phyloP scores from a whole-genome alignment of 2,888 invertebrate species.

The Philereme transversata region DNA sequence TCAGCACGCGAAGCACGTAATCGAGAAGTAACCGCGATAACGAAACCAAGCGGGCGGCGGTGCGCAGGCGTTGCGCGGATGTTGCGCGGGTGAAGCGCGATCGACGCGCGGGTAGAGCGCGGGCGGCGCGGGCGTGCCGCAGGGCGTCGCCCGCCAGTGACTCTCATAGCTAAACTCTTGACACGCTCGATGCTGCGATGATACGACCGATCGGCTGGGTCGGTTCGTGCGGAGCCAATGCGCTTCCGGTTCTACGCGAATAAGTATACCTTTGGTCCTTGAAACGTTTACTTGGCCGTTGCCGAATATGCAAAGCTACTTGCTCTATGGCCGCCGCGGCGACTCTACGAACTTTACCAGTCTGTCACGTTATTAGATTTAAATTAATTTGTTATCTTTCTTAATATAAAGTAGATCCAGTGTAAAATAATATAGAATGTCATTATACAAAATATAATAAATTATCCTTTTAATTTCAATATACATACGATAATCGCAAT shows the following conservation, averaged over 20 bases:
- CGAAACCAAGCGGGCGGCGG: constrained; percentile 81
- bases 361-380: constrained; percentile 84
- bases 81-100: constrained; percentile 43
- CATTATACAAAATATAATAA: constrained; percentile 83
- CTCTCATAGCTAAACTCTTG: constrained; percentile 67
- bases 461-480: constrained; percentile 77
- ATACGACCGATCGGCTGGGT: constrained; percentile 73
- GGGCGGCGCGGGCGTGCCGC: constrained; percentile 44
- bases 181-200: constrained; percentile 72
- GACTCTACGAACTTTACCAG: constrained; percentile 84
- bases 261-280: constrained; percentile 84
- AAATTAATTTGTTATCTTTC: constrained; percentile 83
- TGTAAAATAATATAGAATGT: constrained; percentile 83
- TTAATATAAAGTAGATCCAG: constrained; percentile 81
- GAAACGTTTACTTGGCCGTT: constrained; percentile 81
- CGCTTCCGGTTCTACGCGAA: constrained; percentile 83
- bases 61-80: constrained; percentile 51
- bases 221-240: constrained; percentile 82
- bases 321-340: constrained; percentile 82
- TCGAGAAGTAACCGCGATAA: constrained; percentile 85
- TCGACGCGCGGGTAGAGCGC: constrained; percentile 48
- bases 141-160: constrained; percentile 31
- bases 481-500: constrained; percentile 79
- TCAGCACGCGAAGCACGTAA: constrained; percentile 85
- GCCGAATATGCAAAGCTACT: constrained; percentile 84